phyloP scores from a whole-genome alignment of 1,140 invertebrate genomes.

The Trachymyrmex cornetzi region DNA sequence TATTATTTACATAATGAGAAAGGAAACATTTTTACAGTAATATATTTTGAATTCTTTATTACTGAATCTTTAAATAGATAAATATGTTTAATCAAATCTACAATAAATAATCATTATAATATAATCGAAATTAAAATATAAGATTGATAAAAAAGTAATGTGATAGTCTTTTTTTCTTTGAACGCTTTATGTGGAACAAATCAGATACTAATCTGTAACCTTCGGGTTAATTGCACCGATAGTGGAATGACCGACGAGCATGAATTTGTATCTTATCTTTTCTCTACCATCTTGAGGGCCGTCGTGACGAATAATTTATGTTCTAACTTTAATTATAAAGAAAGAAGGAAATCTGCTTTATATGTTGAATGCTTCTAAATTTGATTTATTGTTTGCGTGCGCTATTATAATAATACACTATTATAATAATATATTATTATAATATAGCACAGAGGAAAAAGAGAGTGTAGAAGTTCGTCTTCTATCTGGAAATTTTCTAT shows the following conservation, averaged over 20 bases:
- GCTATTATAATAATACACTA: not conserved
- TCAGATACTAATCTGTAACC: not conserved
- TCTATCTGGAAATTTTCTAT: not conserved
- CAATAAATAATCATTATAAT: not conserved
- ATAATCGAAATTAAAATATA: not conserved
- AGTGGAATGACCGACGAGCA: slow-evolving; percentile 1
- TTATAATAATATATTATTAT: not conserved
- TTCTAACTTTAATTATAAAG: not conserved
- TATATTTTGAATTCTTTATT: not conserved
- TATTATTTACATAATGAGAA: not conserved
- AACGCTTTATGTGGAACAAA: not conserved
- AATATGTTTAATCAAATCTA: not conserved
- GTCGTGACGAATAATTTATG: not conserved
- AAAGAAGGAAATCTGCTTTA: not conserved
- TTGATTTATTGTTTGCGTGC: not conserved
- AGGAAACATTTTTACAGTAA: not conserved
- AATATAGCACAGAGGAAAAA: not conserved
- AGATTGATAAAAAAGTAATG: not conserved
- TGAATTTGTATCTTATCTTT: slow-evolving; percentile 34
- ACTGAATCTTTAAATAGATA: not conserved
- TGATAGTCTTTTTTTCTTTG: not conserved
- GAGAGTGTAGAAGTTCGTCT: not conserved
- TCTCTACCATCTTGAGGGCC: not conserved
- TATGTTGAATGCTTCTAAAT: not conserved
- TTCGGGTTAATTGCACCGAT: not conserved